Conservation (phyloP, 35 echinoderm and acorn worm genomes). For the Apostichopus parvimensis region DNA sequence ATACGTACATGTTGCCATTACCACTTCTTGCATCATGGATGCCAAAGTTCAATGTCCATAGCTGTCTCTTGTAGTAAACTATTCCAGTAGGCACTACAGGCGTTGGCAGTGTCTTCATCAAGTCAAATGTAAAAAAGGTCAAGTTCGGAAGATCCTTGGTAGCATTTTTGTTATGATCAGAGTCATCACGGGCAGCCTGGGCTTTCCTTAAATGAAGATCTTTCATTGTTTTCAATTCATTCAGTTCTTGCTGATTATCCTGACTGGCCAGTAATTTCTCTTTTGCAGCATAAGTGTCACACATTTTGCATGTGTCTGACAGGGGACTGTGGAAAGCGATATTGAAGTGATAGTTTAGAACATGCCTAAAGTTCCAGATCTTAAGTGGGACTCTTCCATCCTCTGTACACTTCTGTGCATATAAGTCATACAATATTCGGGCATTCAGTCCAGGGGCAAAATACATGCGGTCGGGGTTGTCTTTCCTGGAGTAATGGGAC, state of each 20-base stretch:
- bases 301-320: conserved; percentile 19
- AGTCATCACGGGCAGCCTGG: conserved; percentile 12
- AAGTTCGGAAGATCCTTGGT: neutral
- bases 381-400: neutral
- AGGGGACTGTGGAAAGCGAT: conserved; percentile 20
- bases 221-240: conserved; percentile 9
- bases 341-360: neutral
- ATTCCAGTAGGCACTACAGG: conserved; percentile 1
- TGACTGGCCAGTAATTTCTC: neutral
- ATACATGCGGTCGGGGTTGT: neutral
- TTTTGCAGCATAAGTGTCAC: neutral
- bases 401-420: neutral
- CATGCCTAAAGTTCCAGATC: conserved; percentile 4
- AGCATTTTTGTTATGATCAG: neutral
- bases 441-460: conserved; percentile 10
- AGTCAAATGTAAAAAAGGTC: conserved; percentile 4
- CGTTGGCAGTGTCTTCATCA: conserved; percentile 19
- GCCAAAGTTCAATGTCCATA: conserved; percentile 1
- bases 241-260: neutral
- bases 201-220: conserved; percentile 9
- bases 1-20: conserved; percentile 15
- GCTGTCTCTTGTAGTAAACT: conserved; percentile 25
- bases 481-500: conserved; percentile 3
- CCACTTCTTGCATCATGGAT: neutral
- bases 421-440: neutral